phyloP scores from a whole-genome alignment of 2,113 vertebrate species.

The Caranx ignobilis region DNA sequence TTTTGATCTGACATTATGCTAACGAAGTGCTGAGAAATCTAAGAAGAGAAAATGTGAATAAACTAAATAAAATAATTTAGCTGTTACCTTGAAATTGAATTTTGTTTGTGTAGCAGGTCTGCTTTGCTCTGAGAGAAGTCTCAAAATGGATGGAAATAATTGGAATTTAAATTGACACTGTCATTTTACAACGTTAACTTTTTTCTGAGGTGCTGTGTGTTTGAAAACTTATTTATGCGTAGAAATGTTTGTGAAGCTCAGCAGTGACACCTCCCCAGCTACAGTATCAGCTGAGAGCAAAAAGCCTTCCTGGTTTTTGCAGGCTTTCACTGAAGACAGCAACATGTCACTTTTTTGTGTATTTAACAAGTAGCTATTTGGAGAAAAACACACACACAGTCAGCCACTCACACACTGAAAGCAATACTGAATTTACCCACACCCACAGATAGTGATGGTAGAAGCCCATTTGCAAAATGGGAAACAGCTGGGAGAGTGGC shows the following conservation, averaged over 20 bases:
- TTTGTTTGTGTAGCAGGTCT: constrained; percentile 7
- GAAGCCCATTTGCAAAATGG: constrained; percentile 39
- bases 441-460: constrained; percentile 26
- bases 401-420: neutral
- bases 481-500: constrained; percentile 22
- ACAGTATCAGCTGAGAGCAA: constrained; percentile 28
- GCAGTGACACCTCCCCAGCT: constrained; percentile 15
- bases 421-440: constrained; percentile 30
- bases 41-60: neutral
- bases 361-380: constrained; percentile 35
- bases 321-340: constrained; percentile 36
- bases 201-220: neutral
- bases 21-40: neutral
- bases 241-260: constrained; percentile 7
- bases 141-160: neutral
- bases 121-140: neutral
- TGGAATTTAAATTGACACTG: constrained; percentile 7
- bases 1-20: constrained; percentile 5
- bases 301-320: constrained; percentile 21
- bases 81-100: neutral
- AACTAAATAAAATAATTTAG: neutral
- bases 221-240: constrained; percentile 7
- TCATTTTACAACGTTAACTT: neutral
- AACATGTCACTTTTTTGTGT: constrained; percentile 20
- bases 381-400: neutral